Percentiles rank a stretch among this genome's conserved stretches.
Conservation (phyloP, 2,113 vertebrate genomes). For the Cnemophilus loriae region DNA sequence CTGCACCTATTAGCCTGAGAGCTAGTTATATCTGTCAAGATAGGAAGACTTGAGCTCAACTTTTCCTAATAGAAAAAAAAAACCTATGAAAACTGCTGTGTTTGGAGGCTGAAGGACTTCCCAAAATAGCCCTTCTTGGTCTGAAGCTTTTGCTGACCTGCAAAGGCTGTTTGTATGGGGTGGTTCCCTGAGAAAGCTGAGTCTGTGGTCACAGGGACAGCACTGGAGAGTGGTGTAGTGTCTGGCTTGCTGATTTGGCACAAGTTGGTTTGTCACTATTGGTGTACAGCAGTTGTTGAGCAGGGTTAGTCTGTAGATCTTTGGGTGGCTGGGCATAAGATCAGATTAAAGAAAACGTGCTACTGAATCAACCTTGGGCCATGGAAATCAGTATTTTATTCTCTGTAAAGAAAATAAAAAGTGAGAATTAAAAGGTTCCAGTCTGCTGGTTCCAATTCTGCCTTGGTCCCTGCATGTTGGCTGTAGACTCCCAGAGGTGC, state of each 20-base stretch:
- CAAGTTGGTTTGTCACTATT: background rate
- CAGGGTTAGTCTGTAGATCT: background rate
- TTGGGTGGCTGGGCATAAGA: background rate
- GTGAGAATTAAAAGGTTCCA: background rate
- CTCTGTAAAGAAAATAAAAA: background rate
- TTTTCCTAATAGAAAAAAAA: background rate
- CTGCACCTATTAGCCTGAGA: background rate
- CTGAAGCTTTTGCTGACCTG: background rate
- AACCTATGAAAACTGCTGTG: background rate
- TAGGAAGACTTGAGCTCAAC: background rate
- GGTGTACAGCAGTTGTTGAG: background rate
- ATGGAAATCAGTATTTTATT: background rate
- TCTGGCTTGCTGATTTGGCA: background rate
- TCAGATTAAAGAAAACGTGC: background rate
- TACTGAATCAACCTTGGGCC: background rate
- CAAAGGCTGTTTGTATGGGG: background rate
- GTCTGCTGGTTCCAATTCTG: too few relatives aligned
- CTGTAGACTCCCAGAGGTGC: background rate
- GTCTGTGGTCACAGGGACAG: background rate
- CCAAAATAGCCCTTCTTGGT: background rate
- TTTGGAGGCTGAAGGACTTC: background rate
- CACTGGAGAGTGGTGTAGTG: fast-evolving
- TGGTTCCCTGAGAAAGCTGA: background rate
- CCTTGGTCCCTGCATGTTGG: fast-evolving
- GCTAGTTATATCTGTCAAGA: background rate